phyloP scores from a whole-genome alignment of 2,113 vertebrate genomes.

The Macrotis lagotis region DNA sequence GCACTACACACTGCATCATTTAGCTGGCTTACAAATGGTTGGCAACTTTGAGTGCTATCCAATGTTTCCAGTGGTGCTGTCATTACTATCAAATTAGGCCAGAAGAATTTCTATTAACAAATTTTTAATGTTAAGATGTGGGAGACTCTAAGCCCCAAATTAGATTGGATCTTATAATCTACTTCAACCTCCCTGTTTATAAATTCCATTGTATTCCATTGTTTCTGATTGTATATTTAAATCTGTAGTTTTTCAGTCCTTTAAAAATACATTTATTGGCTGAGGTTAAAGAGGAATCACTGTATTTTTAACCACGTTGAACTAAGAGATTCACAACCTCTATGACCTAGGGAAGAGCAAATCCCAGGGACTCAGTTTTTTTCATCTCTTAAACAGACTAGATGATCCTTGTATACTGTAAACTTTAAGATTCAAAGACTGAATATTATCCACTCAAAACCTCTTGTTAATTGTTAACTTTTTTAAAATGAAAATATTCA shows the following conservation, averaged over 20 bases:
- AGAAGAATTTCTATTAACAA: neutral
- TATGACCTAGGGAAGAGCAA: neutral
- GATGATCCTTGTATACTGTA: neutral
- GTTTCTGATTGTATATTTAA: neutral
- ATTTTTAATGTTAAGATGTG: too few relatives aligned
- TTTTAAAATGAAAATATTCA: rapidly evolving
- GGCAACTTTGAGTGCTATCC: neutral
- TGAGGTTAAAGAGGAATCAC: neutral
- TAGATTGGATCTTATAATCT: neutral
- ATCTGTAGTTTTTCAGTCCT: too few relatives aligned
- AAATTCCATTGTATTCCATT: neutral
- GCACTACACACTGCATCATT: neutral
- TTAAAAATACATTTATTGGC: neutral
- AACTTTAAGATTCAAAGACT: neutral
- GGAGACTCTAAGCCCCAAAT: neutral
- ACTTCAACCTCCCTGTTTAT: neutral
- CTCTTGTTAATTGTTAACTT: neutral
- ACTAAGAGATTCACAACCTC: neutral
- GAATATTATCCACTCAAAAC: neutral
- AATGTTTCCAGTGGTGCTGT: neutral
- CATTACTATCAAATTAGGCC: neutral
- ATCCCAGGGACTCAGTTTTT: neutral
- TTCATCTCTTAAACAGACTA: neutral
- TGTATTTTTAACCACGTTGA: neutral
- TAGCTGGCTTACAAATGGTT: neutral